Base-by-base conservation (phyloP, 2,113 vertebrate genomes). In the Leucoraja erinaceus region DNA sequence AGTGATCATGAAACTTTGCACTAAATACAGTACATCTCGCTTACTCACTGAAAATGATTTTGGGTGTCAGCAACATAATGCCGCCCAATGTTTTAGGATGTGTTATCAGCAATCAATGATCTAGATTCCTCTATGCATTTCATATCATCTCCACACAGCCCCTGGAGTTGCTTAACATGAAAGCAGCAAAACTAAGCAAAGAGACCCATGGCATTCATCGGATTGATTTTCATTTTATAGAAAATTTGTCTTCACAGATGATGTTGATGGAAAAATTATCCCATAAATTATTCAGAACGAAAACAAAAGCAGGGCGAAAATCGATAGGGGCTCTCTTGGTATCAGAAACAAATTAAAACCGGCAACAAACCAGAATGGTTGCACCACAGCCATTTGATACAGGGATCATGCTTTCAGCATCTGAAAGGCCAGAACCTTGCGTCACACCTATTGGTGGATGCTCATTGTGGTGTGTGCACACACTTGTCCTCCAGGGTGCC, bases 251-350 rank as follows among this genome's bases (percentile, higher is more conserved):
- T 72, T 54, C 20, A 28, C 68, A 70, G 68, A 91, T 91, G 83
- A 88, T 88, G 83, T 63, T 88, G 90, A 91, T 47, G 90, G 90
- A 91, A 91, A 91, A 91, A 91, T 91, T 33, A 91, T 91, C 66
- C 25, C 68, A 91, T 91, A 20, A 91, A 91, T 91, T 91, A 91
- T 91, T 91, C 68, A 91, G 63, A 91, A 91, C n/a, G 20, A 31
- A 91, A 91, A 91, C 90, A 91, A 91, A 54, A 91, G 90, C 63
- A 72, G 33, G 4, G 20, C 25, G 90, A 91, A 91, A 91, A 91
- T 91, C 31, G 68, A 91, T 91, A 91, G 31, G 90, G 66, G 31
- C 33, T 54, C 68, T 72, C 90, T 91, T 28, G 90, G 90, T 91
- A 72, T 47, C 90, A 72, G 90, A 47, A 91, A 38, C 20, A 68